Conservation (phyloP, 1,140 invertebrate species). For the Sminthurinus signatus region DNA sequence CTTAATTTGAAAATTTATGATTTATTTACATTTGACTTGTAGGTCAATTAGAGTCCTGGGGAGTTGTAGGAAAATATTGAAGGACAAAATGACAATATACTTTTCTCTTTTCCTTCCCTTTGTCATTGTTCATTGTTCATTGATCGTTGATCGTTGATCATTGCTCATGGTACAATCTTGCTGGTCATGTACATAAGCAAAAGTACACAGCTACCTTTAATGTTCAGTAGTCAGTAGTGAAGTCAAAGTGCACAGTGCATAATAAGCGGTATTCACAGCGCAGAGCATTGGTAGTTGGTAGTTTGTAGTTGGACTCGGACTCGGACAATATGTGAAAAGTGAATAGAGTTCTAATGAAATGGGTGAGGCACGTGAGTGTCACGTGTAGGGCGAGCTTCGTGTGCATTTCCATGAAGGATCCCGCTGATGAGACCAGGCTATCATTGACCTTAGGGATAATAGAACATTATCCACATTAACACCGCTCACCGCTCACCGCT, state of each 20-base stretch:
- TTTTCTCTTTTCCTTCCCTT: background rate
- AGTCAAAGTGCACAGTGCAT: background rate
- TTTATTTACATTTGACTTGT: slow-evolving; percentile 2
- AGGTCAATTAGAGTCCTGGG: slow-evolving; percentile 8
- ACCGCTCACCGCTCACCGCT: slow-evolving; percentile 22
- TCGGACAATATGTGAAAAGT: too few relatives aligned
- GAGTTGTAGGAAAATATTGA: slow-evolving; percentile 1
- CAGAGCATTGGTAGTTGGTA: background rate
- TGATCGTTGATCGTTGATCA: too few relatives aligned
- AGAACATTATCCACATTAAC: slow-evolving; percentile 38
- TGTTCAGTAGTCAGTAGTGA: background rate
- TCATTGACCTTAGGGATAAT: slow-evolving; percentile 39
- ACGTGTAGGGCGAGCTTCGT: slow-evolving; percentile 26
- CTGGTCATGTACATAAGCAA: too few relatives aligned
- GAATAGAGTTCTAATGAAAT: slow-evolving; percentile 31
- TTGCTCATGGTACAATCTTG: too few relatives aligned
- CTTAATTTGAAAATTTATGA: too few relatives aligned
- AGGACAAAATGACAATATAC: background rate
- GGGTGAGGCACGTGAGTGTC: slow-evolving; percentile 33
- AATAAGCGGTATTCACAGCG: background rate
- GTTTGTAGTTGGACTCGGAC: background rate
- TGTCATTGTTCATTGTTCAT: too few relatives aligned
- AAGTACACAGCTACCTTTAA: too few relatives aligned
- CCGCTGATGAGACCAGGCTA: slow-evolving; percentile 35
- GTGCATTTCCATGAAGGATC: slow-evolving; percentile 31